Evolutionary conservation across 2,888 invertebrate species (phyloP), one percentile per base, ranked within the genome.

Genomic region (Tipula vernalis): DNA sequence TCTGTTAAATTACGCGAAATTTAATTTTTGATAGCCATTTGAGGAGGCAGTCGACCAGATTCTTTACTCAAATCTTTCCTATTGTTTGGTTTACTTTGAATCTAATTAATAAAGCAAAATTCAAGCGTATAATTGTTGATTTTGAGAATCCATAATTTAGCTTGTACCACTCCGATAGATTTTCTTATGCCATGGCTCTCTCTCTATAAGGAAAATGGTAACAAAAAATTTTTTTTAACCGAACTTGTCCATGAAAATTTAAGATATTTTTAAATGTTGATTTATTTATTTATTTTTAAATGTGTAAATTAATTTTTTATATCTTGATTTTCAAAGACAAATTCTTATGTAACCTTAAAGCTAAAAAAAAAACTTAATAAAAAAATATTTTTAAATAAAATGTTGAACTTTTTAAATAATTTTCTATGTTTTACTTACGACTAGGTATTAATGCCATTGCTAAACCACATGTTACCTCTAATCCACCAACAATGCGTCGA

Each of bases 381-480:
- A 39, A 39, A 1, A 39, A 39, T 28, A 28, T 39, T 39, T 5
- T 86, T 85, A 51, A 28, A 87, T 44, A 36, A 12, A 15, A 41
- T 44, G 8, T 12, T 15, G 13, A 51, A 6, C 5, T 12, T 83
- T 28, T 87, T 84, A 36, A 42, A 12, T 83, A 86, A 87, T 89
- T 57, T 57, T 71, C 18, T 71, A 71, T 71, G 10, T 71, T 71
- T 57, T 71, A 94, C 96, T 94, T 94, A 97, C 97, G 95, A 91
- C 95, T 95, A 88, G 97, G 97, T 91, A 96, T 93, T 89, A 95
- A 91, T 87, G 97, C 96, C 94, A 98, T 94, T 57, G 95, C 95
- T 88, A 96, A 90, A 41, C 98, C 98, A 90, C 97, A 97, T 87
- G 96, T 91, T 89, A 98, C 96, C 92, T 98, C 98, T 89, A 96